A percentile compares a stretch with the other conserved stretches of the same genome.
Conservation (phyloP, 2,888 invertebrate genomes). For the Sarcophaga carnaria region DNA sequence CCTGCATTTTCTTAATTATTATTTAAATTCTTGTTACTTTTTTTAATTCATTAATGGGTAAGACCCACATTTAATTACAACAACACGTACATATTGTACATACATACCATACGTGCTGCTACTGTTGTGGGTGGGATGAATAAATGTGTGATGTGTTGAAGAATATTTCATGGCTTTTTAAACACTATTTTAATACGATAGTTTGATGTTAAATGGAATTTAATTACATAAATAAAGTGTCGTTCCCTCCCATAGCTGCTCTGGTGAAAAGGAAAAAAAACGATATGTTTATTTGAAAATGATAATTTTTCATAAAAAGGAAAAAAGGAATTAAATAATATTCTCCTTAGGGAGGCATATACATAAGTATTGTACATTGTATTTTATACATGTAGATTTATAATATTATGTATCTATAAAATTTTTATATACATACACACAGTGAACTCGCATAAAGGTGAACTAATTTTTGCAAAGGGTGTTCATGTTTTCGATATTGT, state of each 20-base stretch:
- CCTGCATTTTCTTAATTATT: constrained; percentile 29
- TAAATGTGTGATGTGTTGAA: constrained; percentile 16
- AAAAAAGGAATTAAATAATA: too few relatives aligned
- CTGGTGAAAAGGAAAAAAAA: neutral
- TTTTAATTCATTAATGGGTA: constrained; percentile 68
- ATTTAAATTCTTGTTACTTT: constrained; percentile 52
- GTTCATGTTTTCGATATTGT: too few relatives aligned
- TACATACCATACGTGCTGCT: constrained; percentile 11
- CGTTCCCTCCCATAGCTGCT: neutral
- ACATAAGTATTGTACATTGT: too few relatives aligned
- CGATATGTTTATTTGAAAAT: too few relatives aligned
- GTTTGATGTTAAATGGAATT: constrained; percentile 66
- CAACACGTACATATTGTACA: constrained; percentile 35
- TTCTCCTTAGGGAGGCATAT: too few relatives aligned
- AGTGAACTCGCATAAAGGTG: too few relatives aligned
- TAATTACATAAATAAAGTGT: constrained; percentile 66
- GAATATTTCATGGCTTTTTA: constrained; percentile 50
- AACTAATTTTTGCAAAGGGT: too few relatives aligned
- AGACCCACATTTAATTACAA: constrained; percentile 67
- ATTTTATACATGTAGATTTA: too few relatives aligned
- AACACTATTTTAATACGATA: constrained; percentile 59
- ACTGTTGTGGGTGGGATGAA: neutral
- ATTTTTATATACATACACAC: too few relatives aligned
- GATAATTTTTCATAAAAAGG: too few relatives aligned
- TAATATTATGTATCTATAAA: too few relatives aligned